phyloP scores from a whole-genome alignment of 2,888 invertebrate species.

The Coleophora deauratella region DNA sequence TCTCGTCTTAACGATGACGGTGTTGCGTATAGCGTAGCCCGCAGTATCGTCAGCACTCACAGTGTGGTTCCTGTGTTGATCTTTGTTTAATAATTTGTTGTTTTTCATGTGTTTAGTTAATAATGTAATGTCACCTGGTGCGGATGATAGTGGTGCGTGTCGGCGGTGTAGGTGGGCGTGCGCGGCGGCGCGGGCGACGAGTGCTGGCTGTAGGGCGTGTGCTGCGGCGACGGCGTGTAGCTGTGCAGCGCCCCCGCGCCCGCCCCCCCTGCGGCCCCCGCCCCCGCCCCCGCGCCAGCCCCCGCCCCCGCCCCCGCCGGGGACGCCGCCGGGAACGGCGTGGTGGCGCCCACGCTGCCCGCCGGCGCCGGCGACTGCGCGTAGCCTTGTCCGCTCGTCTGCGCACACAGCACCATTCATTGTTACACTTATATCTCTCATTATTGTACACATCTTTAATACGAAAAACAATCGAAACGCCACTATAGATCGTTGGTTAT shows the following conservation, averaged over 20 bases:
- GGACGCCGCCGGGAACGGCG: slow-evolving; percentile 50
- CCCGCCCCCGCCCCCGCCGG: slow-evolving; percentile 31
- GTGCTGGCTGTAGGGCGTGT: slow-evolving; percentile 65
- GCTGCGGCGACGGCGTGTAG: slow-evolving; percentile 60
- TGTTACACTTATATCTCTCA: slow-evolving; percentile 22
- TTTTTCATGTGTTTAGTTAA: too few species aligned
- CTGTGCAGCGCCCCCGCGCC: slow-evolving; percentile 34
- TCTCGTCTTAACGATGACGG: too few species aligned
- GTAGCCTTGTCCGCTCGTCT: slow-evolving; percentile 17
- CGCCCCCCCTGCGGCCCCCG: slow-evolving; percentile 27
- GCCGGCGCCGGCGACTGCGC: slow-evolving; percentile 15
- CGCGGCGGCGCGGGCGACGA: slow-evolving; percentile 51
- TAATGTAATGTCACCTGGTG: too few species aligned
- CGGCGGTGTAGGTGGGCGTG: slow-evolving; percentile 38
- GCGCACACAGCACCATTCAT: slow-evolving; percentile 48
- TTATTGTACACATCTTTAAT: too few species aligned
- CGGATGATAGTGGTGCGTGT: slow-evolving; percentile 11
- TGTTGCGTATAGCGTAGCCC: too few species aligned
- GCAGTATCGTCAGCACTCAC: too few species aligned
- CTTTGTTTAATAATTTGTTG: too few species aligned
- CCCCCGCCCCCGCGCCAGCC: slow-evolving; percentile 46
- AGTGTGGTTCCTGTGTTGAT: too few species aligned
- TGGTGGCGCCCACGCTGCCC: slow-evolving; percentile 21
- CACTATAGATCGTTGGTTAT: too few species aligned
- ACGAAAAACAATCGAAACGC: too few species aligned